These are phyloP conservation scores for Amphiura filiformis DNA, from an alignment of 35 echinoderm and acorn worm genomes.

Conservation along the genomic window DNA sequence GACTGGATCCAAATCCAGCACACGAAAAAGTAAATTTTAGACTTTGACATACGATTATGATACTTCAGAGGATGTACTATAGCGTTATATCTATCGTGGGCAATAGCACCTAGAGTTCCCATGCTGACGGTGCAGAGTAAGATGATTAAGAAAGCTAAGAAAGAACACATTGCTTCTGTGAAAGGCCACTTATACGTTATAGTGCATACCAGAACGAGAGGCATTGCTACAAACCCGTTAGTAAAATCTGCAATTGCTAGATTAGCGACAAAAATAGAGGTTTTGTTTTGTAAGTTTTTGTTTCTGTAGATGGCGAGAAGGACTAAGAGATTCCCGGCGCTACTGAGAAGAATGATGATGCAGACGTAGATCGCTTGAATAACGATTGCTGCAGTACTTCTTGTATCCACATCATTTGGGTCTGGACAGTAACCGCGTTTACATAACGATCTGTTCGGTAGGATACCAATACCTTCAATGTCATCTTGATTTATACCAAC, in stretches of 20 bases:
- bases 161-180: conserved; percentile 28
- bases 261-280: conserved; percentile 68
- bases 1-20: conserved; percentile 66
- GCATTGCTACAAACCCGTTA: conserved; percentile 36
- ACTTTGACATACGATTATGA: conserved; percentile 23
- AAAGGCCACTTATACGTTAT: conserved; percentile 50
- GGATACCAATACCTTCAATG: too few species aligned
- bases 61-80: conserved; percentile 68
- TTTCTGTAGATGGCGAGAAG: conserved; percentile 50
- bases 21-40: conserved; percentile 27
- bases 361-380: conserved; percentile 15
- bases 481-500: too few species aligned
- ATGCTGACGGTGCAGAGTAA: conserved; percentile 55
- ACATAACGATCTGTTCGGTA: too few species aligned
- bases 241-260: conserved; percentile 68
- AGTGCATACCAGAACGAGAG: conserved; percentile 49
- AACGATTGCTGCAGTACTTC: background rate
- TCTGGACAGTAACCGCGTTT: too few species aligned
- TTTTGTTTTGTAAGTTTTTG: conserved; percentile 41
- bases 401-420: too few species aligned
- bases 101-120: conserved; percentile 58
- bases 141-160: conserved; percentile 21
- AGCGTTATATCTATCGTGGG: conserved; percentile 66
- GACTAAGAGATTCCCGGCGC: conserved; percentile 58
- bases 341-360: conserved; percentile 53